Percentiles rank a stretch among this genome's conserved stretches.
Conservation (phyloP, 1,140 invertebrate species). For the Diprion similis region DNA sequence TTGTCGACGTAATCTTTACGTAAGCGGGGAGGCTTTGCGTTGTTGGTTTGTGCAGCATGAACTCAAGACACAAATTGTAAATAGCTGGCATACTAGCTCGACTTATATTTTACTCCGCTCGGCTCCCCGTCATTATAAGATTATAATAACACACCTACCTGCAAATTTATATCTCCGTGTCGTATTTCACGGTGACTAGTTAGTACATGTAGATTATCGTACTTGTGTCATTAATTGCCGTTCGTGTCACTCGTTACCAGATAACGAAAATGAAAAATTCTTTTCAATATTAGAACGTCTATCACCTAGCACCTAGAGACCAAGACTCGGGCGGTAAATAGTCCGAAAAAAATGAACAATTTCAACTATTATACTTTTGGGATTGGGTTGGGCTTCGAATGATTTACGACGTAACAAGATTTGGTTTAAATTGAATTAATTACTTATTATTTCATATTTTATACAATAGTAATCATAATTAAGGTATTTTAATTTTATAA, state of each 20-base stretch:
- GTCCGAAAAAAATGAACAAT: no score
- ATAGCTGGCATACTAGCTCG: neutral
- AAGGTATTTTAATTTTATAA: constrained; percentile 58
- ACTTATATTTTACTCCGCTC: neutral
- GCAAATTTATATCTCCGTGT: no score
- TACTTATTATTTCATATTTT: constrained; percentile 60
- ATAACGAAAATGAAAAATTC: no score
- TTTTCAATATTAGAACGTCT: no score
- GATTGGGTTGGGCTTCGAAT: neutral
- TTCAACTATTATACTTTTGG: neutral
- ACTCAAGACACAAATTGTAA: neutral
- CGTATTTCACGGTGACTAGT: no score
- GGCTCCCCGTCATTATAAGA: neutral
- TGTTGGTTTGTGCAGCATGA: neutral
- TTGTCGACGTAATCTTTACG: constrained; percentile 4
- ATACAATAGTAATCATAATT: constrained; percentile 61
- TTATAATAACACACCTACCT: no score
- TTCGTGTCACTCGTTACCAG: no score
- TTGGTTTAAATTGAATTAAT: constrained; percentile 56
- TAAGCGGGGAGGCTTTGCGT: neutral
- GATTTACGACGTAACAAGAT: neutral
- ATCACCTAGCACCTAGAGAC: no score
- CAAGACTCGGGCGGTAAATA: no score
- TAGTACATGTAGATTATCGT: no score
- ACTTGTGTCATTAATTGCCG: no score